These are phyloP conservation scores for Harpalus rubripes DNA, from an alignment of 2,888 invertebrate species.

Conservation along the genomic window DNA sequence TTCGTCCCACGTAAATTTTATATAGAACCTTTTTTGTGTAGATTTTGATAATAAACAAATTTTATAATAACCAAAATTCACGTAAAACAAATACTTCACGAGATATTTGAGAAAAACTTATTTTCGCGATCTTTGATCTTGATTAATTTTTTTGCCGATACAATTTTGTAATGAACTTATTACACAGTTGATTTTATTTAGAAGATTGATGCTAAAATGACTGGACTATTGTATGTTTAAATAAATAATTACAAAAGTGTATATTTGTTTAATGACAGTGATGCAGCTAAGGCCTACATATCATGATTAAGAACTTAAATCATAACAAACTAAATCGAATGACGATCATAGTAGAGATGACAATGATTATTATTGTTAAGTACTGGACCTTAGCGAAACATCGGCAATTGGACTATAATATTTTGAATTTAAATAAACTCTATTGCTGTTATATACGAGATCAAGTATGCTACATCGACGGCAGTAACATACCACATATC, in stretches of 20 bases:
- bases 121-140: no score
- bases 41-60: no score
- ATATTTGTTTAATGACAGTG: constrained; percentile 44
- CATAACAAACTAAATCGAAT: neutral
- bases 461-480: constrained; percentile 62
- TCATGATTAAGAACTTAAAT: constrained; percentile 41
- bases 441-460: constrained; percentile 61
- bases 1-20: no score
- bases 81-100: no score
- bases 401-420: constrained; percentile 45
- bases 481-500: constrained; percentile 63
- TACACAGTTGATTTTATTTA: no score
- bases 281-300: constrained; percentile 53
- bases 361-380: constrained; percentile 41
- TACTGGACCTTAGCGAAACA: constrained; percentile 54
- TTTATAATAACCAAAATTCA: no score
- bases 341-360: constrained; percentile 32
- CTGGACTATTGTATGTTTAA: constrained; percentile 36
- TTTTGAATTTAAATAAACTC: constrained; percentile 51
- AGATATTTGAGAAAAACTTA: no score
- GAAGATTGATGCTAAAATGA: no score
- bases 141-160: no score
- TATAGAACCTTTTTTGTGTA: no score
- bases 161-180: no score
- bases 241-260: constrained; percentile 52